These are phyloP conservation scores for Apomyelois bistriatella DNA, from an alignment of 2,888 invertebrate genomes.

Conservation along the genomic window DNA sequence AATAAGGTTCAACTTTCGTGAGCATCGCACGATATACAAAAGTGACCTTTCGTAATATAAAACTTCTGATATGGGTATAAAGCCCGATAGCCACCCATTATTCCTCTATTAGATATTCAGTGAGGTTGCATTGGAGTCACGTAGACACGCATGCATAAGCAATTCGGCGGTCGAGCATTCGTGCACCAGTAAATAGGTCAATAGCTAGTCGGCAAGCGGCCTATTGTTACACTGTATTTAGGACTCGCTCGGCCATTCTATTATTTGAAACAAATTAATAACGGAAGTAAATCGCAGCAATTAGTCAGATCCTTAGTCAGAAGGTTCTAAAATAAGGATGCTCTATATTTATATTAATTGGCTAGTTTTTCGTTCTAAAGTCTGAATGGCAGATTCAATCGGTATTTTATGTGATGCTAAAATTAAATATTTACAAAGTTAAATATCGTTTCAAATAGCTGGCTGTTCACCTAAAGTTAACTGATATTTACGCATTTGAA, in stretches of 20 bases:
- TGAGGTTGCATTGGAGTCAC: conserved; percentile 57
- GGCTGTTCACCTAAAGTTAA: not conserved
- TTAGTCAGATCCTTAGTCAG: not conserved
- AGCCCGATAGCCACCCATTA: conserved; percentile 33
- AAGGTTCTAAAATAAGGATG: not conserved
- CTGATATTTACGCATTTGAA: conserved; percentile 3
- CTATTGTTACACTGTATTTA: conserved; percentile 5
- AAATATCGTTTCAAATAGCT: not conserved
- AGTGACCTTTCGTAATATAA: conserved; percentile 14
- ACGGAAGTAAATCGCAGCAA: conserved; percentile 6
- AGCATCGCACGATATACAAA: too few species aligned
- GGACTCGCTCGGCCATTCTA: not conserved
- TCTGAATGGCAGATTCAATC: not conserved
- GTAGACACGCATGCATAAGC: conserved; percentile 71
- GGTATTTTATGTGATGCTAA: not conserved
- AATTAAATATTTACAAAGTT: not conserved
- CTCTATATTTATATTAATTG: not conserved
- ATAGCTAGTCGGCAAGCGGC: conserved; percentile 31
- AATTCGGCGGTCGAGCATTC: conserved; percentile 57
- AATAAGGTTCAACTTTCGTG: not conserved
- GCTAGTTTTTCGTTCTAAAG: not conserved
- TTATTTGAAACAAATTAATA: conserved; percentile 3
- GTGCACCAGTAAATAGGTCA: conserved; percentile 70
- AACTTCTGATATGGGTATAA: conserved; percentile 31
- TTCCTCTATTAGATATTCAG: conserved; percentile 53